Conservation (phyloP, 2,797 vertebrate genomes). For the Menidia menidia region DNA sequence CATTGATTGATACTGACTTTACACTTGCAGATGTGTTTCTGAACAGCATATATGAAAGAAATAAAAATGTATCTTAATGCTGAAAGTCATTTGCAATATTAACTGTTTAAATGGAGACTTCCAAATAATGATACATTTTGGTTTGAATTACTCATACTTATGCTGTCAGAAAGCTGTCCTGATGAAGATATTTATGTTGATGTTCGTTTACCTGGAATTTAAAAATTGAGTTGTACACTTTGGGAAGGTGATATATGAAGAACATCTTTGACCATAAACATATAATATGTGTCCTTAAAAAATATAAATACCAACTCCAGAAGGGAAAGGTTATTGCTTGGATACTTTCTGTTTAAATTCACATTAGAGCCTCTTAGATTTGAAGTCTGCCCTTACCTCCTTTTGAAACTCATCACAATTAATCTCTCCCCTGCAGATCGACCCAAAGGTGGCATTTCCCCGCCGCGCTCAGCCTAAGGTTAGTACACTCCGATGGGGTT, state of each 20-base stretch:
- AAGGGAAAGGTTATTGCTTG: neutral
- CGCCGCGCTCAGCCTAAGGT: constrained; percentile 96
- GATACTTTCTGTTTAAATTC: constrained; percentile 8
- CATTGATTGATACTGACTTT: constrained; percentile 24
- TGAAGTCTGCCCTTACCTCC: neutral
- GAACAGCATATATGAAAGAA: neutral
- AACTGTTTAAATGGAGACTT: neutral
- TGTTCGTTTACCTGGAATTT: neutral
- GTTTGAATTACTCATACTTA: neutral
- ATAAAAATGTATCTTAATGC: too few species aligned
- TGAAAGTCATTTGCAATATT: neutral
- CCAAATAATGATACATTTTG: neutral
- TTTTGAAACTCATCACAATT: constrained; percentile 28
- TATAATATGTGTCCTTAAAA: constrained; percentile 4
- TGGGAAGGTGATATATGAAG: constrained; percentile 3
- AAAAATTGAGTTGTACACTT: constrained; percentile 6
- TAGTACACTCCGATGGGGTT: constrained; percentile 61
- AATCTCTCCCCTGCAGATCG: constrained; percentile 84
- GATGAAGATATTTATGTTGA: neutral
- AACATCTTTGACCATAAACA: constrained; percentile 6
- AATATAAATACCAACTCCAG: constrained; percentile 3
- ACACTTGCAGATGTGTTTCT: constrained; percentile 18
- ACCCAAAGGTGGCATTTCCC: constrained; percentile 93
- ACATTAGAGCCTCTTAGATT: constrained; percentile 6
- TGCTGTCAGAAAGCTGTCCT: neutral